Percentiles rank a stretch among this genome's conserved stretches.
These are phyloP conservation scores for Electrona antarctica DNA, from an alignment of 2,113 vertebrate species.

Conservation along the genomic window DNA sequence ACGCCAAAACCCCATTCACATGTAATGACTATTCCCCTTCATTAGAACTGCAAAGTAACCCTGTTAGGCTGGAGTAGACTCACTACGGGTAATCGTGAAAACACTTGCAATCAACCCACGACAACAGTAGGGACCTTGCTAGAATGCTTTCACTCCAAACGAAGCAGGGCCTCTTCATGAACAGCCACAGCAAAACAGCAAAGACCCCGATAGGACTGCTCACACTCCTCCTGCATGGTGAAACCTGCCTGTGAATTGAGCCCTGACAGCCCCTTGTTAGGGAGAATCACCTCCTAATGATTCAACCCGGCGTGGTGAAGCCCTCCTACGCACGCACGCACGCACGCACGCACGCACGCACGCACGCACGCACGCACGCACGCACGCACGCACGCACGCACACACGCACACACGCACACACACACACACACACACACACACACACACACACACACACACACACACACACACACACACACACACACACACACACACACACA, in stretches of 20 bases:
- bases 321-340: conserved; percentile 28
- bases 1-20: conserved; percentile 64
- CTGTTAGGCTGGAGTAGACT: conserved; percentile 79
- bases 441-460: conserved; percentile 8
- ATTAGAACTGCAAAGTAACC: conserved; percentile 79
- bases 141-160: conserved; percentile 79
- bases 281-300: conserved; percentile 77
- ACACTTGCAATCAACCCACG: conserved; percentile 80
- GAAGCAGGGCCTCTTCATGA: conserved; percentile 74
- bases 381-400: conserved; percentile 25
- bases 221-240: conserved; percentile 66
- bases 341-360: conserved; percentile 1
- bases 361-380: conserved; percentile 28
- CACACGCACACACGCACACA: conserved; percentile 8
- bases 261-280: conserved; percentile 79
- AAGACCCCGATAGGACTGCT: conserved; percentile 79
- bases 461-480: conserved; percentile 18
- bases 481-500: conserved; percentile 20
- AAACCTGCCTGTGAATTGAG: conserved; percentile 79
- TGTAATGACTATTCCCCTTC: conserved; percentile 70
- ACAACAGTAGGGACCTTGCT: conserved; percentile 81
- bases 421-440: conserved; percentile 30
- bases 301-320: conserved; percentile 70
- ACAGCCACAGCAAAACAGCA: conserved; percentile 76
- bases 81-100: conserved; percentile 80